phyloP scores from a whole-genome alignment of 2,888 invertebrate genomes.

The Temnothorax unifasciatus region DNA sequence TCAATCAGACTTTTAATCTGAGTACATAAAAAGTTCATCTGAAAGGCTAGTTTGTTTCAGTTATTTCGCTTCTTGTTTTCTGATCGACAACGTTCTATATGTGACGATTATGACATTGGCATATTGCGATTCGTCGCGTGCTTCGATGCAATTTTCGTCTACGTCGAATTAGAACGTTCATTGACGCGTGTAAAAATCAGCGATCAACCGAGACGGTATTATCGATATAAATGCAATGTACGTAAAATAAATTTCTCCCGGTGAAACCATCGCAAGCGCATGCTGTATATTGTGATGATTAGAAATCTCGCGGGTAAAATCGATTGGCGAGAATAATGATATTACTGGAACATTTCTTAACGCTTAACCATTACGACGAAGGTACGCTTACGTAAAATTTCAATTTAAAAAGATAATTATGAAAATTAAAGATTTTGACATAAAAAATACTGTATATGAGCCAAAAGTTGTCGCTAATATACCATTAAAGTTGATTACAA shows the following conservation, averaged over 20 bases:
- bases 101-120: no score
- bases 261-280: not conserved
- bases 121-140: no score
- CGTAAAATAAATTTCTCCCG: conserved; percentile 36
- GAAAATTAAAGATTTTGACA: not conserved
- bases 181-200: conserved; percentile 33
- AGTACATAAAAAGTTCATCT: not conserved
- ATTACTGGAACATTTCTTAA: conserved; percentile 31
- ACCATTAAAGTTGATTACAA: not conserved
- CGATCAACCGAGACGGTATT: conserved; percentile 18
- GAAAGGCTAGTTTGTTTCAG: no score
- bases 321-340: conserved; percentile 24
- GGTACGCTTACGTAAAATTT: not conserved
- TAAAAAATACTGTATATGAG: not conserved
- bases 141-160: no score
- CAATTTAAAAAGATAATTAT: not conserved
- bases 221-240: not conserved
- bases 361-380: not conserved
- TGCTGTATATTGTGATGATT: conserved; percentile 10
- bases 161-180: conserved; percentile 18
- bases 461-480: not conserved
- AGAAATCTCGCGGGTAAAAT: conserved; percentile 41
- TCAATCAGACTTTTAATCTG: not conserved
- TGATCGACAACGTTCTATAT: no score
- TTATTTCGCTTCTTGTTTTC: no score